phyloP scores from a whole-genome alignment of 2,797 vertebrate species.

The Sylvilagus floridanus region DNA sequence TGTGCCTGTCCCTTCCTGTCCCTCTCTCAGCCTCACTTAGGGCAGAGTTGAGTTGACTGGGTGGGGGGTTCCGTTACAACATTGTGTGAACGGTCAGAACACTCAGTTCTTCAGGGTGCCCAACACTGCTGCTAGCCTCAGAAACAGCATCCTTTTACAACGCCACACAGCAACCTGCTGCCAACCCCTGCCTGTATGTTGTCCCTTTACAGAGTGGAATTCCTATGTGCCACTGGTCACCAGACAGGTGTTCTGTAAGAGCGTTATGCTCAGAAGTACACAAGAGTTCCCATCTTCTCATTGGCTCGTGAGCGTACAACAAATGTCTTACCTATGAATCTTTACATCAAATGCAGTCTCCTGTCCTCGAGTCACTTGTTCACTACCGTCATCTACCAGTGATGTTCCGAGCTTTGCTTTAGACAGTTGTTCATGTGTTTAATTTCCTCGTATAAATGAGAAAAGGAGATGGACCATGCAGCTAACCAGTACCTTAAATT shows the following conservation, averaged over 20 bases:
- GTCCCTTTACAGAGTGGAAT: constrained; percentile 85
- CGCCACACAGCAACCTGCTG: constrained; percentile 85
- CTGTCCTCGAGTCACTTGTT: constrained; percentile 73
- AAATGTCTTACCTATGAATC: constrained; percentile 72
- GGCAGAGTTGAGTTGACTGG: constrained; percentile 88
- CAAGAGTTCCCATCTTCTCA: constrained; percentile 82
- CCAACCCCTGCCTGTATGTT: constrained; percentile 85
- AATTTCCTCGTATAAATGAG: constrained; percentile 60
- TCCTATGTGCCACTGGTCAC: constrained; percentile 87
- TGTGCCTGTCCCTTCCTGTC: constrained; percentile 86
- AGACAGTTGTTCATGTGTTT: constrained; percentile 31
- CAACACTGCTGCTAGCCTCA: constrained; percentile 86
- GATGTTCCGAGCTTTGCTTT: constrained; percentile 74
- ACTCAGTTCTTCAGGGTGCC: constrained; percentile 83
- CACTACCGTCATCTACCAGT: constrained; percentile 65
- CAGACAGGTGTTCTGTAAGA: constrained; percentile 87
- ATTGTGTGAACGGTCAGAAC: constrained; percentile 84
- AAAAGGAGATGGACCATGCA: constrained; percentile 57
- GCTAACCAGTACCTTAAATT: constrained; percentile 68
- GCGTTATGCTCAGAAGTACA: constrained; percentile 85
- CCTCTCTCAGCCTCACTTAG: constrained; percentile 91
- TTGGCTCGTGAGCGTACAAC: constrained; percentile 84
- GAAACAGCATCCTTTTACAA: constrained; percentile 88
- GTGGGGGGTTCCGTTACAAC: constrained; percentile 85
- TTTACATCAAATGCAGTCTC: constrained; percentile 50